phyloP scores from a whole-genome alignment of 2,888 invertebrate species.

The Papilio demoleus region DNA sequence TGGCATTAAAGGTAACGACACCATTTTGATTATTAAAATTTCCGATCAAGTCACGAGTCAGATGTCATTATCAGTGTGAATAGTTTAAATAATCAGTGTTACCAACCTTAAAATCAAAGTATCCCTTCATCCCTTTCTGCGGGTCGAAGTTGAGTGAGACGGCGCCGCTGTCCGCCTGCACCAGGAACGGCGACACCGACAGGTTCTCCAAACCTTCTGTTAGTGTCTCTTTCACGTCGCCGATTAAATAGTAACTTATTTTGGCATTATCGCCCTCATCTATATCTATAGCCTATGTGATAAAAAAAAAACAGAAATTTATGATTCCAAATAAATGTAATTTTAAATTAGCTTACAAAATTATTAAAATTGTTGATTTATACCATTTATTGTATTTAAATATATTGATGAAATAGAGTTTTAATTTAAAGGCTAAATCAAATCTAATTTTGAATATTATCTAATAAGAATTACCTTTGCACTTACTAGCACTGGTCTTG shows the following conservation, averaged over 20 bases:
- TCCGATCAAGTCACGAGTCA: too few relatives aligned
- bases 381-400: too few relatives aligned
- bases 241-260: slow-evolving; percentile 90
- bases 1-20: too few relatives aligned
- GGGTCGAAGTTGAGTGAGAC: slow-evolving; percentile 97
- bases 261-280: slow-evolving; percentile 90
- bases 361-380: too few relatives aligned
- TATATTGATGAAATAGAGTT: too few relatives aligned
- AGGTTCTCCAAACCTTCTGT: slow-evolving; percentile 94
- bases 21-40: too few relatives aligned
- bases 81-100: not conserved
- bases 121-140: slow-evolving; percentile 98
- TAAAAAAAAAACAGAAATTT: slow-evolving; percentile 19
- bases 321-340: not conserved
- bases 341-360: not conserved
- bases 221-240: slow-evolving; percentile 91
- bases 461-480: too few relatives aligned
- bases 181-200: slow-evolving; percentile 90
- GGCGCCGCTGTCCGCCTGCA: slow-evolving; percentile 91
- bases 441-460: too few relatives aligned
- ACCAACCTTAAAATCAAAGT: slow-evolving; percentile 93
- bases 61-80: too few relatives aligned
- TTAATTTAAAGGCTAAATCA: too few relatives aligned
- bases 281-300: slow-evolving; percentile 87
- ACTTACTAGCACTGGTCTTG: too few relatives aligned